Percentiles rank a stretch among this genome's conserved stretches.
Evolutionary conservation across 2,888 invertebrate species (phyloP).

Genomic region (Erpobdella octoculata): DNA sequence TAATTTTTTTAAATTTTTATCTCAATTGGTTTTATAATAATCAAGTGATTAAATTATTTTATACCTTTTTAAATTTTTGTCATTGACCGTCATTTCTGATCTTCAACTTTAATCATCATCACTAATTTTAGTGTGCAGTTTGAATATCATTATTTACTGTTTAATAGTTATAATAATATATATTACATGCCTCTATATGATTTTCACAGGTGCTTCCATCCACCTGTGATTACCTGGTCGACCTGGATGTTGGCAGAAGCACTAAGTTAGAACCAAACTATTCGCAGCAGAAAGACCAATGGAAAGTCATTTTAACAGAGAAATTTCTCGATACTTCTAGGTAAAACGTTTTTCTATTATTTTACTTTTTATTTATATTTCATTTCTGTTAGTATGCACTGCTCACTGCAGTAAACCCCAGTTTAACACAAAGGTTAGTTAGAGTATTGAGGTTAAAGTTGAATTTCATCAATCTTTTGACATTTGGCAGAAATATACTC

Average conservation of each 20-base stretch:
- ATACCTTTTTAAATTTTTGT: no score
- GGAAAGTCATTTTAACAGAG: constrained; percentile 66
- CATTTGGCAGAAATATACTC: no score
- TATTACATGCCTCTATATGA: neutral
- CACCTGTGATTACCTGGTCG: constrained; percentile 76
- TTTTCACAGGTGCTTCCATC: constrained; percentile 62
- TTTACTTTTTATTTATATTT: neutral
- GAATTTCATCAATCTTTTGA: no score
- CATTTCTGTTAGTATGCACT: neutral
- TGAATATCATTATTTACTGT: neutral
- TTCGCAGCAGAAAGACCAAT: constrained; percentile 61
- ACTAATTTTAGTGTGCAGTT: neutral
- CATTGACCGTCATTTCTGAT: no score
- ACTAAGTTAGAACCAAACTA: constrained; percentile 71
- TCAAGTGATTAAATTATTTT: no score
- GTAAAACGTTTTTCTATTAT: constrained; percentile 41
- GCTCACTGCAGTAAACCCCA: no score
- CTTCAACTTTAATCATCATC: neutral
- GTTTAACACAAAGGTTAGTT: no score
- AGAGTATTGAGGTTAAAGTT: no score
- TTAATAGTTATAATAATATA: neutral
- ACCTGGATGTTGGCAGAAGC: constrained; percentile 67
- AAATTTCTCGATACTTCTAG: constrained; percentile 68
- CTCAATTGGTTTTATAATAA: no score
- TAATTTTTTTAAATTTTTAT: no score